Percentiles rank a stretch among this genome's conserved stretches.
Evolutionary conservation across 2,888 invertebrate species (phyloP).

Genomic region (Podabrus alpinus): DNA sequence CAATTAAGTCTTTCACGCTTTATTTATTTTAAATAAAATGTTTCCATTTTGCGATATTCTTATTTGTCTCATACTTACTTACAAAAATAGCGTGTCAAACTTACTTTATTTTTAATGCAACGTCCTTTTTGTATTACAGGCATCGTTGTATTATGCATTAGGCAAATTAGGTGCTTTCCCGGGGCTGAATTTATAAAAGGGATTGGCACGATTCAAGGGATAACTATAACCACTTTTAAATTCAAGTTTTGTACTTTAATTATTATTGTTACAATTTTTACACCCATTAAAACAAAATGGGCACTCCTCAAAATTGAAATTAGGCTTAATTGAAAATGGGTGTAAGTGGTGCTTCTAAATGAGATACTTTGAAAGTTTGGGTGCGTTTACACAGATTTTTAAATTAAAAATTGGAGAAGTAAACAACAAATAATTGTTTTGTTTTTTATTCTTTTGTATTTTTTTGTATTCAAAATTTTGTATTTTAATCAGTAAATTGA

Average conservation of each 20-base stretch:
- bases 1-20: neutral
- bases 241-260: neutral
- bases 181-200: slow-evolving; percentile 6
- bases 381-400: neutral
- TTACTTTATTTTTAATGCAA: neutral
- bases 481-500: too few species aligned
- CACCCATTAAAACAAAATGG: neutral
- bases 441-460: neutral
- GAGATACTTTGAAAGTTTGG: neutral
- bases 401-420: neutral
- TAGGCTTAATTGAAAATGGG: neutral
- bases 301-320: neutral
- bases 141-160: slow-evolving; percentile 5
- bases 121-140: slow-evolving; percentile 4
- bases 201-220: neutral
- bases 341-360: neutral
- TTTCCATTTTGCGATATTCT: neutral
- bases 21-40: neutral
- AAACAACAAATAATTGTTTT: neutral
- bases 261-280: neutral
- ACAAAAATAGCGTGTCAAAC: neutral
- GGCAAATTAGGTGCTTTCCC: slow-evolving; percentile 9
- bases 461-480: too few species aligned
- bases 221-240: slow-evolving; percentile 3
- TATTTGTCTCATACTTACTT: neutral